Percentiles rank a stretch among this genome's conserved stretches.
Evolutionary conservation across 2,888 invertebrate species (phyloP).

Genomic region (Colostygia pectinataria): DNA sequence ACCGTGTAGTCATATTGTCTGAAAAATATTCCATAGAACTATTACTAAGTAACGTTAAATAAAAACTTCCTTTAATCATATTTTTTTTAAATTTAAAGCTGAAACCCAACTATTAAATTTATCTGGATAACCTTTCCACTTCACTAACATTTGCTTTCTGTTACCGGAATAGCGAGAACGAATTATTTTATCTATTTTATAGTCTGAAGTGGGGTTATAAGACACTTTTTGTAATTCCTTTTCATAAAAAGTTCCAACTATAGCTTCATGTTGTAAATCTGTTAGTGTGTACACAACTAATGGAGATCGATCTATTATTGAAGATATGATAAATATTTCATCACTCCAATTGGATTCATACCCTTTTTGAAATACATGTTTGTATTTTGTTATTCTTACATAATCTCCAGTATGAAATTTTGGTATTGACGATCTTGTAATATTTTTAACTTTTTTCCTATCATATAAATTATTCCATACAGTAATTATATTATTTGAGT

Average conservation of each 20-base stretch:
- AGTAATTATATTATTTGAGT: neutral
- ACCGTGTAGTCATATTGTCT: neutral
- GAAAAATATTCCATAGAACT: neutral
- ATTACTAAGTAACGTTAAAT: neutral
- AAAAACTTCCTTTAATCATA: neutral
- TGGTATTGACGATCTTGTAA: neutral
- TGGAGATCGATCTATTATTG: neutral
- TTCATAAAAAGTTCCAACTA: neutral
- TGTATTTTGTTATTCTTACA: neutral
- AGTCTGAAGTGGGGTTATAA: too few species aligned
- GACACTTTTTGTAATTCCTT: neutral
- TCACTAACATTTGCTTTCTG: too few species aligned
- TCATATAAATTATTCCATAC: neutral
- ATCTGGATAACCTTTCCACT: too few species aligned
- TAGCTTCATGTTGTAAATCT: neutral
- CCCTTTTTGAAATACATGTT: too few species aligned
- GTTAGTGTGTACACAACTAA: neutral
- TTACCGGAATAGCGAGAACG: too few species aligned
- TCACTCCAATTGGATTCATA: too few species aligned
- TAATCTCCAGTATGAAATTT: neutral
- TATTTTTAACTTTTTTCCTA: neutral
- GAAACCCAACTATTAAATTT: too few species aligned
- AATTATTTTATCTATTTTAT: too few species aligned
- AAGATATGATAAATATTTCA: too few species aligned
- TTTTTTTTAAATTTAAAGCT: too few species aligned